phyloP scores from a whole-genome alignment of 2,888 invertebrate species.

The Habroteleia sp. region DNA sequence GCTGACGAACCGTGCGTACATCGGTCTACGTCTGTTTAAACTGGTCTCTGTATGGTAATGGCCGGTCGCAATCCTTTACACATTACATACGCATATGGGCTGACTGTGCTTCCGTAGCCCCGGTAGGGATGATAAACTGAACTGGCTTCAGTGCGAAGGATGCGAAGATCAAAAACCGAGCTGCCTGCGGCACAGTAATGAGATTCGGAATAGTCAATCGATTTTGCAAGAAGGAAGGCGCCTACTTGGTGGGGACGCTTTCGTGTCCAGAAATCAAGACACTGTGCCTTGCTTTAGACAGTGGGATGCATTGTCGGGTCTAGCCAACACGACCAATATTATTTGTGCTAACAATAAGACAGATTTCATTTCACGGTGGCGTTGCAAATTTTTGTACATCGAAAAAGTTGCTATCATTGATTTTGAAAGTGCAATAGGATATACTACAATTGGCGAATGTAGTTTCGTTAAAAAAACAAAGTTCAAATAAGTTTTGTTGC shows the following conservation, averaged over 20 bases:
- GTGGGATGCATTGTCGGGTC: conserved; percentile 28
- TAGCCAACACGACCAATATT: conserved; percentile 14
- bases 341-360: conserved; percentile 20
- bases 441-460: not conserved
- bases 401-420: not conserved
- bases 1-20: conserved; percentile 79
- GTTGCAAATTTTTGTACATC: conserved; percentile 13
- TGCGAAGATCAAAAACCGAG: conserved; percentile 58
- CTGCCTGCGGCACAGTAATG: conserved; percentile 48
- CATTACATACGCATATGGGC: conserved; percentile 54
- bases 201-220: conserved; percentile 63
- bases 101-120: conserved; percentile 39
- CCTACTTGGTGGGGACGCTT: conserved; percentile 14
- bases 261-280: conserved; percentile 2
- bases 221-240: conserved; percentile 51
- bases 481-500: too few relatives aligned
- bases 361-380: conserved; percentile 13
- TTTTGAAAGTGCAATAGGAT: too few relatives aligned
- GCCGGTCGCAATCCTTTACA: conserved; percentile 57
- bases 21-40: conserved; percentile 79
- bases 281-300: not conserved
- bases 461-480: too few relatives aligned
- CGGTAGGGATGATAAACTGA: conserved; percentile 62
- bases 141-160: conserved; percentile 52
- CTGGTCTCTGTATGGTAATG: conserved; percentile 79